phyloP scores from a whole-genome alignment of 2,888 invertebrate species.

The Drosophila fungiperda region DNA sequence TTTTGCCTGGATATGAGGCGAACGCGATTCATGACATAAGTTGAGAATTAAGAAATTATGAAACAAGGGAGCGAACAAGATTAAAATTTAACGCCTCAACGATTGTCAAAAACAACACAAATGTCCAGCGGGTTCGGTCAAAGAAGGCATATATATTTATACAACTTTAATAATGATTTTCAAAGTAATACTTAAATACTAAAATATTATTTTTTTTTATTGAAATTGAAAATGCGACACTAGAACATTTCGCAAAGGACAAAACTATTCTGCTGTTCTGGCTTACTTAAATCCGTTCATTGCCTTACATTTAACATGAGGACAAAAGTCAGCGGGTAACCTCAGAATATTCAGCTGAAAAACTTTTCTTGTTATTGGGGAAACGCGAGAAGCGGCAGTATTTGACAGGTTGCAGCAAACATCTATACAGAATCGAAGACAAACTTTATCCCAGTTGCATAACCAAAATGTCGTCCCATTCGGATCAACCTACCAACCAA shows the following conservation, averaged over 20 bases:
- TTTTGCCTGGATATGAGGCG: slow-evolving; percentile 4
- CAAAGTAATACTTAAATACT: background rate
- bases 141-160: background rate
- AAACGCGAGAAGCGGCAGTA: slow-evolving; percentile 1
- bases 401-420: slow-evolving; percentile 31
- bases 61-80: slow-evolving; percentile 5
- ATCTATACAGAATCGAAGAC: slow-evolving; percentile 22
- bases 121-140: background rate
- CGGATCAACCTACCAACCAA: background rate
- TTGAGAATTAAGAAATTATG: slow-evolving; percentile 47
- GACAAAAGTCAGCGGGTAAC: slow-evolving; percentile 1
- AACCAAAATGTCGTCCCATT: slow-evolving; percentile 4
- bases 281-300: background rate
- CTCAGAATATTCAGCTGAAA: slow-evolving; percentile 5
- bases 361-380: slow-evolving; percentile 22
- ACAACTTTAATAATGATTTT: background rate
- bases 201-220: background rate
- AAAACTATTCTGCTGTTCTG: background rate
- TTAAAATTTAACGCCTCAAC: slow-evolving; percentile 25
- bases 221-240: background rate
- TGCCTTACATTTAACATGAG: background rate
- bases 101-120: background rate
- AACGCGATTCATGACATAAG: slow-evolving; percentile 18
- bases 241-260: slow-evolving; percentile 2
- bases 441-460: slow-evolving; percentile 16